phyloP scores from a whole-genome alignment of 2,888 invertebrate species.

The Entomobrya proxima region DNA sequence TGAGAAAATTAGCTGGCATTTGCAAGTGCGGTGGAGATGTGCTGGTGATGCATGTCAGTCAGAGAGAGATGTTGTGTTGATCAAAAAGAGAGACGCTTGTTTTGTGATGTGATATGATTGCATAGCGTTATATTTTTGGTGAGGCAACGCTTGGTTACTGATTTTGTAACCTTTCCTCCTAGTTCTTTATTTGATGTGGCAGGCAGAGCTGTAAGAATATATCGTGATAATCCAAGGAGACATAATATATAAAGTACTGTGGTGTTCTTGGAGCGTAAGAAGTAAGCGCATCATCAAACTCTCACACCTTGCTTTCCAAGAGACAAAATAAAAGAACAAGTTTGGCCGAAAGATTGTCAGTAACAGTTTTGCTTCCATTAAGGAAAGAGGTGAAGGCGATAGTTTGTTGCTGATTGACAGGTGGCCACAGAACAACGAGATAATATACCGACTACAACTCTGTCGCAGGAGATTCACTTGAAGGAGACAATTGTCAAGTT shows the following conservation, averaged over 20 bases:
- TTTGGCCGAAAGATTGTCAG: background rate
- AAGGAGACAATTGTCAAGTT: too few relatives aligned
- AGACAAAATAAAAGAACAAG: background rate
- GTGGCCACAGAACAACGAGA: background rate
- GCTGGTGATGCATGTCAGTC: background rate
- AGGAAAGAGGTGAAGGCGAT: background rate
- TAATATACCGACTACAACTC: too few relatives aligned
- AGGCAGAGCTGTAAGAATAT: too few relatives aligned
- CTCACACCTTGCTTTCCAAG: background rate
- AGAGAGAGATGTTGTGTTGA: background rate
- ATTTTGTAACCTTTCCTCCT: too few relatives aligned
- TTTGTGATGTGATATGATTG: too few relatives aligned
- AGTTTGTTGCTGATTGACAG: background rate
- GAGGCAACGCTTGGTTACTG: too few relatives aligned
- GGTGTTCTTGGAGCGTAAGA: background rate
- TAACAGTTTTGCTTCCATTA: constrained; percentile 8
- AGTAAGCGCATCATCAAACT: background rate
- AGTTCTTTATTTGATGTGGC: constrained; percentile 22
- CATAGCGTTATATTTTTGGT: too few relatives aligned
- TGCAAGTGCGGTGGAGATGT: background rate
- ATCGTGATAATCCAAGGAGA: background rate
- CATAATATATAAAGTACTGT: background rate
- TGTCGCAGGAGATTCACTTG: too few relatives aligned
- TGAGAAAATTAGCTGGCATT: background rate
- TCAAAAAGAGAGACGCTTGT: background rate